A percentile compares a stretch with the other conserved stretches of the same genome.
Evolutionary conservation across 2,113 vertebrate genomes (phyloP).

Genomic region (Sylvietta virens): DNA sequence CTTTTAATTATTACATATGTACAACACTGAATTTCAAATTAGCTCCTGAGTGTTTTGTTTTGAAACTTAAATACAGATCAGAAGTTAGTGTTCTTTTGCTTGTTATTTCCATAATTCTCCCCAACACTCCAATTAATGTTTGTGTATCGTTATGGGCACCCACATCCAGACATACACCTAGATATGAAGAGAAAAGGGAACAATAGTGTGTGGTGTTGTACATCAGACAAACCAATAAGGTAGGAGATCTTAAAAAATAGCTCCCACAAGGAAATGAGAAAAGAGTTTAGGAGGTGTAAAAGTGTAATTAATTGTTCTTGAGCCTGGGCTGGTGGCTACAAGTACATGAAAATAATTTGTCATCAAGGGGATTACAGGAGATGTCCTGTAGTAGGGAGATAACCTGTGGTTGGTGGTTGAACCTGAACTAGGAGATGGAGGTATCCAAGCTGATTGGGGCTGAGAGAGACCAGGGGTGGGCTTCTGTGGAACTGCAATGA

Average conservation of each 20-base stretch:
- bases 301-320: not conserved
- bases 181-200: not conserved
- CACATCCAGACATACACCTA: not conserved
- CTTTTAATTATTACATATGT: not conserved
- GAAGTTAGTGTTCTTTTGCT: not conserved
- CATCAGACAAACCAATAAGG: not conserved
- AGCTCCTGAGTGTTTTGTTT: not conserved
- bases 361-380: not conserved
- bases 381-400: not conserved
- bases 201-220: not conserved
- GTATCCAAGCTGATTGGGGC: not conserved
- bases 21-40: not conserved
- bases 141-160: not conserved
- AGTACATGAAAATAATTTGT: accelerated
- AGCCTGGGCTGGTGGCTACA: not conserved
- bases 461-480: not conserved
- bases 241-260: not conserved
- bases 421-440: not conserved
- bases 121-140: not conserved
- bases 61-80: not conserved
- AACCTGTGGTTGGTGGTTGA: not conserved
- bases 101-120: not conserved
- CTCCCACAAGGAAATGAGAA: not conserved
- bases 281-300: not conserved
- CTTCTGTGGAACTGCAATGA: not conserved